Percentiles rank a stretch among this genome's conserved stretches.
phyloP scores from a whole-genome alignment of 2,888 invertebrate species.

The Tetragnatha montana region DNA sequence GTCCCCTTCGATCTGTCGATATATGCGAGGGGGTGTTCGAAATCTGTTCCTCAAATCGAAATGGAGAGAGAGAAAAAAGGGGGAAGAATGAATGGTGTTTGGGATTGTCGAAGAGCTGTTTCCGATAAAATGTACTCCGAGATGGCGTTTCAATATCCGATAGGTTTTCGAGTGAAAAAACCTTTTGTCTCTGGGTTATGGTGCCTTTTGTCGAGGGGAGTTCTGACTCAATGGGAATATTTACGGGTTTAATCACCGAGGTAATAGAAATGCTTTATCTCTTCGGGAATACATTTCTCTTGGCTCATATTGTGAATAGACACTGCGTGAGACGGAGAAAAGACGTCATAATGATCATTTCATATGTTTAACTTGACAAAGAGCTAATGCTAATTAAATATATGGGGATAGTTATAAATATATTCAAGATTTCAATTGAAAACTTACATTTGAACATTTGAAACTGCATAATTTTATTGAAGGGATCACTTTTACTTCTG shows the following conservation, averaged over 20 bases:
- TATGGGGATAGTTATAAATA: too few relatives aligned
- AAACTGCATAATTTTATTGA: too few relatives aligned
- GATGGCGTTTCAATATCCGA: slow-evolving; percentile 33
- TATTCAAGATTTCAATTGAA: too few relatives aligned
- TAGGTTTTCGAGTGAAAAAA: not conserved
- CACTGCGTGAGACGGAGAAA: too few relatives aligned
- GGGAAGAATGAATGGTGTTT: slow-evolving; percentile 5
- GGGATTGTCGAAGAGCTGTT: slow-evolving; percentile 28
- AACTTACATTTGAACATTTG: too few relatives aligned
- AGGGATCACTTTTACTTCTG: too few relatives aligned
- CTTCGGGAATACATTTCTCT: too few relatives aligned
- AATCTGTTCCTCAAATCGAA: slow-evolving; percentile 45
- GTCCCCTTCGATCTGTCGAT: slow-evolving; percentile 33
- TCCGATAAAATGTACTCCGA: slow-evolving; percentile 42
- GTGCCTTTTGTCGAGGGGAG: not conserved
- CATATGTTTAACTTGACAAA: too few relatives aligned
- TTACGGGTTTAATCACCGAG: not conserved
- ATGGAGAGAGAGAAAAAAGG: slow-evolving; percentile 21
- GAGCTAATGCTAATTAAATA: too few relatives aligned
- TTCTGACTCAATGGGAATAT: not conserved
- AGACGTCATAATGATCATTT: too few relatives aligned
- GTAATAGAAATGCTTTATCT: not conserved
- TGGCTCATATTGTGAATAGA: too few relatives aligned
- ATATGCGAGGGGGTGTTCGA: slow-evolving; percentile 11
- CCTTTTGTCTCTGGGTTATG: not conserved